Base-by-base conservation (phyloP, 2,113 vertebrate species). In the Spea multiplicata region DNA sequence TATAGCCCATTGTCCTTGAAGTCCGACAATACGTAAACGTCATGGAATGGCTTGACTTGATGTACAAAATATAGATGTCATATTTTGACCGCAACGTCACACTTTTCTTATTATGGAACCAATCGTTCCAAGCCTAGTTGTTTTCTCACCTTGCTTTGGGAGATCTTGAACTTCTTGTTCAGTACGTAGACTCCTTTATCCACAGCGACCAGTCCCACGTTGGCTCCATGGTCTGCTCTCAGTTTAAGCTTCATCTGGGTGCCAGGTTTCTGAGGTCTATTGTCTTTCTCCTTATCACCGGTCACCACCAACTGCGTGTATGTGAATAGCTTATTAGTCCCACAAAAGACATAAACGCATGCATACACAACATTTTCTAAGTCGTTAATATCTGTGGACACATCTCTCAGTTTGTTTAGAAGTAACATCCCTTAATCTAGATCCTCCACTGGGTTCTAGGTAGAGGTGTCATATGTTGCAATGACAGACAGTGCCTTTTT, bases 141-240 rank as follows among this genome's bases (percentile, higher is more conserved):
- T 0, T 0, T 3, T 0, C 85, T 3, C 30, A 93, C 93, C 90
- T 89, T 88, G 0, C n/a, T 55, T 73, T 94, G 92, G 0, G 89
- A 91, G 17, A 93, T 6, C 17, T 75, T 91, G 77, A 89, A 84
- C 80, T 92, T 92, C 62, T 85, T 89, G 81, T 81, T 94, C 81
- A 94, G 84, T 44, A 91, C 85, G 0, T 83, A 93, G 80, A 92
- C 90, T 0, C 86, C 92, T 74, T 93, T 94, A 85, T 94, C 93
- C 83, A 93, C 91, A 0, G 87, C 91, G 84, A 93, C 93, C 61
- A 94, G 83, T 0, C 91, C 90, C 9, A 94, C 92, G 0, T 80
- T 12, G 67, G 92, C 87, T 0, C 75, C 84, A 0, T 76, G 67
- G 82, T 94, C 86, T 0, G 90, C 92, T 79, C 90, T 89, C 0